These are phyloP conservation scores for Ladona fulva DNA, from an alignment of 1,140 invertebrate genomes.

Conservation along the genomic window DNA sequence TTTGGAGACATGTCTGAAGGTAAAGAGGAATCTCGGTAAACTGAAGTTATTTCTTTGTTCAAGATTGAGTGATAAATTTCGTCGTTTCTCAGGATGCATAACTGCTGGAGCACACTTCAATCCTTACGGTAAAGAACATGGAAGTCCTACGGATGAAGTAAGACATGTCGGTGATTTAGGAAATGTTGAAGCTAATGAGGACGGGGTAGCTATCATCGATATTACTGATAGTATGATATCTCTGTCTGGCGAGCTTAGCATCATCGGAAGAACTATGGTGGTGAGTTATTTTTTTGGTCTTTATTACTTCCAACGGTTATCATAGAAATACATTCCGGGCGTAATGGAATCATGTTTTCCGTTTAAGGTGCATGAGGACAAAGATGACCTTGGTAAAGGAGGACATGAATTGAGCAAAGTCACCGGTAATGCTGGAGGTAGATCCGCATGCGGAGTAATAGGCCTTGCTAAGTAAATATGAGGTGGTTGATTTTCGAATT, in stretches of 20 bases:
- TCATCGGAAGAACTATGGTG: conserved; percentile 82
- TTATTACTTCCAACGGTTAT: background rate
- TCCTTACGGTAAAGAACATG: conserved; percentile 75
- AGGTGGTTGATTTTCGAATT: background rate
- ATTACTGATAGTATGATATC: conserved; percentile 66
- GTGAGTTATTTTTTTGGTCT: conserved; percentile 44
- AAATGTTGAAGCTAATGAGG: conserved; percentile 64
- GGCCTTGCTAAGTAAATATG: conserved; percentile 55
- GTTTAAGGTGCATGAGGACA: conserved; percentile 71
- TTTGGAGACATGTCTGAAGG: conserved; percentile 93
- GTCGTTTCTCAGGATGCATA: conserved; percentile 61
- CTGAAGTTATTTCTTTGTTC: no score
- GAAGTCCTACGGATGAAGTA: conserved; percentile 59
- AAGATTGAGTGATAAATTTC: background rate
- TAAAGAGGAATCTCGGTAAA: conserved; percentile 25
- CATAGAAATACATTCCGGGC: background rate
- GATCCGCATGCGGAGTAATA: conserved; percentile 96
- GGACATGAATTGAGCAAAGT: conserved; percentile 89
- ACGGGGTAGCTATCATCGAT: conserved; percentile 67
- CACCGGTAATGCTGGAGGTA: conserved; percentile 93
- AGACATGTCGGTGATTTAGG: conserved; percentile 90
- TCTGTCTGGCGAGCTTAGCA: conserved; percentile 62
- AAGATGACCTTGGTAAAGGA: conserved; percentile 89
- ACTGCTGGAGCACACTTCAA: conserved; percentile 96
- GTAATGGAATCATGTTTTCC: conserved; percentile 12